Conservation (phyloP, 2,797 vertebrate genomes). For the Sparidentex hasta region DNA sequence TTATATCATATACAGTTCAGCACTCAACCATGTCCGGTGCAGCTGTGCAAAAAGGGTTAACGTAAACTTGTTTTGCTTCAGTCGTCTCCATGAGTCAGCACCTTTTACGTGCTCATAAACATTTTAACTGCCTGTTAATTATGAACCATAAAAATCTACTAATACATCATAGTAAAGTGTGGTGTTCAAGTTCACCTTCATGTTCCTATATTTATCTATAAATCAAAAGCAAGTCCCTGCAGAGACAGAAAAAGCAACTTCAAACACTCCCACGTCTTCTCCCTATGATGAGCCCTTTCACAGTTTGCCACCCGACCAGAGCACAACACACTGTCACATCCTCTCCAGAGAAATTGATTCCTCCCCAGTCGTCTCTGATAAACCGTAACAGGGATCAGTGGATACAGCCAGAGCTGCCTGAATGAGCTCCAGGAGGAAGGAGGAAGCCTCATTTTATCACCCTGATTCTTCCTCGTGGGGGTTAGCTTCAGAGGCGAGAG, state of each 20-base stretch:
- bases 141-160: not conserved
- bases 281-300: constrained; percentile 4
- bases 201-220: constrained; percentile 13
- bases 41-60: not conserved
- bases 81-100: constrained; percentile 23
- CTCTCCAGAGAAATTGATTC: constrained; percentile 16
- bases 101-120: constrained; percentile 10
- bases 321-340: constrained; percentile 16
- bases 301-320: constrained; percentile 31
- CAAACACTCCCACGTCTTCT: not conserved
- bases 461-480: constrained; percentile 19
- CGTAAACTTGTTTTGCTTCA: constrained; percentile 13
- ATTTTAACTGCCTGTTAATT: not conserved
- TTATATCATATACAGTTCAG: constrained; percentile 9
- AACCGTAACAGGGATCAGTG: constrained; percentile 30
- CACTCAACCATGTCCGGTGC: not conserved
- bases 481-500: constrained; percentile 31
- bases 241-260: constrained; percentile 1
- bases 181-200: constrained; percentile 7
- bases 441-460: constrained; percentile 42
- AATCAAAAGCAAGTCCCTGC: constrained; percentile 4
- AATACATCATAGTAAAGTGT: not conserved
- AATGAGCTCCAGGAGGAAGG: constrained; percentile 4
- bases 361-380: constrained; percentile 19
- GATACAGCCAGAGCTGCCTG: constrained; percentile 3